Percentiles rank a stretch among this genome's conserved stretches.
These are phyloP conservation scores for Chalcis sispes DNA, from an alignment of 2,888 invertebrate species.

Conservation along the genomic window DNA sequence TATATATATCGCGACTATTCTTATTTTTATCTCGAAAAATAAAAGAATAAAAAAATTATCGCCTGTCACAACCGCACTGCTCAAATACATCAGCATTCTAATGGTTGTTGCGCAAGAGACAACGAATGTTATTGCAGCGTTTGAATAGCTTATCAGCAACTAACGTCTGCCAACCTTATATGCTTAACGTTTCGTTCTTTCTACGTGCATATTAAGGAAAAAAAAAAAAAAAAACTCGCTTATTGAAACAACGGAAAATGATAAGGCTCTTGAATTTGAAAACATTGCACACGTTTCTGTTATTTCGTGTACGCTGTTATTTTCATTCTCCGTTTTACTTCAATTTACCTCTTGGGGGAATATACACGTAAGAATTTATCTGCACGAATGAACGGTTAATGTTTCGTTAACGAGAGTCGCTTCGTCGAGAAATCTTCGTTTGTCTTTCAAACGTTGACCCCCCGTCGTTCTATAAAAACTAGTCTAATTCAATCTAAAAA, in stretches of 20 bases:
- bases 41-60: not conserved
- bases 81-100: not conserved
- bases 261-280: not conserved
- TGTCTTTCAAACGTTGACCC: conserved; percentile 18
- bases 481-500: conserved; percentile 32
- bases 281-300: conserved; percentile 8
- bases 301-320: not conserved
- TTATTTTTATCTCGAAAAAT: no score
- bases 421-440: conserved; percentile 22
- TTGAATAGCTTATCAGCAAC: not conserved
- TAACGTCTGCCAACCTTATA: not conserved
- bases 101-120: conserved; percentile 2
- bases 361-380: not conserved
- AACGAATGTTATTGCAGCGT: not conserved
- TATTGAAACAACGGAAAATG: not conserved
- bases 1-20: no score
- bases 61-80: not conserved
- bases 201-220: conserved; percentile 15
- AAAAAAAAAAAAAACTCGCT: not conserved
- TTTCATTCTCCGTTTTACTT: not conserved
- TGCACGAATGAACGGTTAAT: conserved; percentile 18
- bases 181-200: no score
- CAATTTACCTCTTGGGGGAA: not conserved
- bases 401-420: conserved; percentile 27
- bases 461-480: conserved; percentile 12